Evolutionary conservation across 2,888 invertebrate species (phyloP), one percentile per base, ranked within the genome.

Genomic region (Mesodorylaimus sp.): DNA sequence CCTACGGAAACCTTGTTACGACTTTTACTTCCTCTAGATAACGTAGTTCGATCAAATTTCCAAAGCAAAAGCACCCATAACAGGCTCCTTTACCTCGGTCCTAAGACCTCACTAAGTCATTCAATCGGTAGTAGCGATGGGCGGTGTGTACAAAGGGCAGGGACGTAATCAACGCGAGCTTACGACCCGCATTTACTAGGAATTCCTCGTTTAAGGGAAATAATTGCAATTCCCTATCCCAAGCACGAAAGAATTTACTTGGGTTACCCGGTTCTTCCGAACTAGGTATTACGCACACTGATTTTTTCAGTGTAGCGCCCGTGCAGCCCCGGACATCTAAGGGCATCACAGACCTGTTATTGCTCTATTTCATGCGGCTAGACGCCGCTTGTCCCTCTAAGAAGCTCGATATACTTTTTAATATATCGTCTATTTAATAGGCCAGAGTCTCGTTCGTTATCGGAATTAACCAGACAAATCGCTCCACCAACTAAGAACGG

Each of bases 391-490:
- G 73, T 76, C 74, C 75, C 75, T 74, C 74, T 75, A 75, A 75
- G 73, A 75, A 75, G 73, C 68, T 57, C 50, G 62, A 63, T 65
- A 36, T 45, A 50, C 58, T 65, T 66, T 61, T 62, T 62, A 64
- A 68, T 56, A 54, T 48, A 51, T 52, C 52, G 65, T 66, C 73
- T 74, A 74, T 68, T 75, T 73, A 74, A 70, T 68, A 74, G 71
- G 73, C 70, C 70, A 73, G 72, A 73, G 75, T 76, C 75, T 76
- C 76, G 75, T 76, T 77, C 76, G 76, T 78, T 78, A 77, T 75
- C 76, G 76, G 75, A 79, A 78, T 78, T 66, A 77, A 78, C 75
- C 77, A 76, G 76, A 77, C 76, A 77, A 76, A 77, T 77, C 76
- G 69, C 74, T 76, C 76, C 75, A 77, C 76, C 74, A 76, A 76